These are phyloP conservation scores for Dipodomys stephensi DNA, from an alignment of 2,113 vertebrate genomes.

Conservation along the genomic window DNA sequence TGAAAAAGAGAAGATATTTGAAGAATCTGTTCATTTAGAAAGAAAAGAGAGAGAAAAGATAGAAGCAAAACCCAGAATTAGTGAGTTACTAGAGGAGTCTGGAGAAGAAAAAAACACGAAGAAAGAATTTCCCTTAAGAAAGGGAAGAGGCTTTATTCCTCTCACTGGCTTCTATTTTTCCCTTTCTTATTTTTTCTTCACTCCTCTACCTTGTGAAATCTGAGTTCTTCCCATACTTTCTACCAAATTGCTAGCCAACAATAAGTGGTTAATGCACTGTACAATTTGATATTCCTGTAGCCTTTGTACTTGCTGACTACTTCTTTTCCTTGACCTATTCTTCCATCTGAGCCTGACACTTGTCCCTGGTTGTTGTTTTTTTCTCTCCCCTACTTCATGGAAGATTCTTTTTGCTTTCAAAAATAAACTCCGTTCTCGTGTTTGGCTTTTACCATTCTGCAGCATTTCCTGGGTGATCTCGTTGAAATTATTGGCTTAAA, in stretches of 20 bases:
- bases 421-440: background rate
- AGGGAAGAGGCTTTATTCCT: background rate
- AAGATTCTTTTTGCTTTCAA: background rate
- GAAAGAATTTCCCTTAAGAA: too few species aligned
- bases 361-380: background rate
- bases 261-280: background rate
- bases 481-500: background rate
- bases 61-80: background rate
- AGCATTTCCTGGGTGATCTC: background rate
- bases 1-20: constrained; percentile 1
- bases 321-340: background rate
- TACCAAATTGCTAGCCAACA: background rate
- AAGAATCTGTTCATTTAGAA: background rate
- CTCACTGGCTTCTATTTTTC: background rate
- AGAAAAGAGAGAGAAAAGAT: background rate
- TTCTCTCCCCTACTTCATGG: background rate
- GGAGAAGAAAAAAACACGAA: background rate
- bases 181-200: background rate
- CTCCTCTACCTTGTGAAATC: background rate
- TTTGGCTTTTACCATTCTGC: background rate
- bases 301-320: background rate
- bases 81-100: background rate
- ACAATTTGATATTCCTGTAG: background rate
- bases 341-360: background rate
- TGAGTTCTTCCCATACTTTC: background rate